phyloP scores from a whole-genome alignment of 2,797 vertebrate genomes.

The Fistularia tabacaria region DNA sequence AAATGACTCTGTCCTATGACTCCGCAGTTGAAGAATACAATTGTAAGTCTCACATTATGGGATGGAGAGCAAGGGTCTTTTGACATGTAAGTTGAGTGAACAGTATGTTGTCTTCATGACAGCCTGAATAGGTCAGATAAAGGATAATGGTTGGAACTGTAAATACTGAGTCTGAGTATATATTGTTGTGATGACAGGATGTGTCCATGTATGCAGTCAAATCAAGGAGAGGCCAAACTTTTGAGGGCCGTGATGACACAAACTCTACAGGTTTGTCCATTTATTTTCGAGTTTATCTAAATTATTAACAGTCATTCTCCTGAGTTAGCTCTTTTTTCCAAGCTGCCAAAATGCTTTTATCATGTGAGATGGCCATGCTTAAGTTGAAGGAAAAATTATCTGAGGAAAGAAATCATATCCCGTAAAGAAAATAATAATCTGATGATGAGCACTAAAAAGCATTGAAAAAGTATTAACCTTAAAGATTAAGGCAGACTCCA shows the following conservation, averaged over 20 bases:
- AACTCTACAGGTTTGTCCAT: conserved; percentile 57
- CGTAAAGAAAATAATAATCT: no score
- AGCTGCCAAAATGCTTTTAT: no score
- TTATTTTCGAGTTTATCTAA: background rate
- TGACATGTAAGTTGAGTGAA: conserved; percentile 27
- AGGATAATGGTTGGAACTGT: no score
- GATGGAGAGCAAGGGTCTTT: conserved; percentile 40
- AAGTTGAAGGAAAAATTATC: no score
- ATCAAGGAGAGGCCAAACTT: conserved; percentile 42
- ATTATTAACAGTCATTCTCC: no score
- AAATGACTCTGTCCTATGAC: conserved; percentile 4
- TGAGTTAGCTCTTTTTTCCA: no score
- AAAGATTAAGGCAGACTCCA: no score
- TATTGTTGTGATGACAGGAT: conserved; percentile 33
- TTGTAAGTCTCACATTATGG: conserved; percentile 70
- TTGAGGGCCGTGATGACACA: conserved; percentile 46
- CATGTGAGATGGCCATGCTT: no score
- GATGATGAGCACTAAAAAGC: no score
- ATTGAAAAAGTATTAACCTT: no score
- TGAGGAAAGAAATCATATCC: no score
- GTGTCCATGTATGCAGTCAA: conserved; percentile 40
- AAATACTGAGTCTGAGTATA: background rate
- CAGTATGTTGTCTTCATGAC: background rate
- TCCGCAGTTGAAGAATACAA: conserved; percentile 53
- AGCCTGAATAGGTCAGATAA: background rate